Conservation (phyloP, 2,888 invertebrate genomes). For the Ophion ventricosus region DNA sequence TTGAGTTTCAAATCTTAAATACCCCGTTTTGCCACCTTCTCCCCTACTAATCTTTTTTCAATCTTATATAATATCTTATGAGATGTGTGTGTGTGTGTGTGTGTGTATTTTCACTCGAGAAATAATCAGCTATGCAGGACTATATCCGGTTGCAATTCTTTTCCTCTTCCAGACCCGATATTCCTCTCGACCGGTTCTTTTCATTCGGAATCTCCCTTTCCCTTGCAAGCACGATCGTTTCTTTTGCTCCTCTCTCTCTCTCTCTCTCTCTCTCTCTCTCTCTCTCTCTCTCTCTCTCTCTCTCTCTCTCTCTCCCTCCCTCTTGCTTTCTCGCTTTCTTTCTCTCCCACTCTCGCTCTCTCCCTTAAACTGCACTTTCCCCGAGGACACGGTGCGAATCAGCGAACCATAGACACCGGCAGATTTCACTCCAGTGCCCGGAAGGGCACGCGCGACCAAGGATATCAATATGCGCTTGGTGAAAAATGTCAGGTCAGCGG, state of each 20-base stretch:
- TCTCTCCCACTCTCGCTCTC: not conserved
- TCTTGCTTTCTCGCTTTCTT: not conserved
- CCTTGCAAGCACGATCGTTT: conserved; percentile 58
- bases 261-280: too few species aligned
- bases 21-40: too few species aligned
- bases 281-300: too few species aligned
- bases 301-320: too few species aligned
- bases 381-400: conserved; percentile 8
- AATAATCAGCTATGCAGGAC: conserved; percentile 59
- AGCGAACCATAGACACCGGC: conserved; percentile 40
- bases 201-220: conserved; percentile 62
- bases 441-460: conserved; percentile 53
- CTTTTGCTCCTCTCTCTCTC: not conserved
- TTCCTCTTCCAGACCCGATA: conserved; percentile 33
- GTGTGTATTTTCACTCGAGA: conserved; percentile 41
- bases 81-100: conserved; percentile 24
- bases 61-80: not conserved
- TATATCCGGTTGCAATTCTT: conserved; percentile 48
- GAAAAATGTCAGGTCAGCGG: conserved; percentile 78
- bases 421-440: conserved; percentile 53
- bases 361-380: conserved; percentile 43
- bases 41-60: too few species aligned
- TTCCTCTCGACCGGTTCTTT: conserved; percentile 51
- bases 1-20: too few species aligned
- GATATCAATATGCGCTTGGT: conserved; percentile 76